Base-by-base conservation (phyloP, 2,888 invertebrate genomes). In the Hemistola chrysoprasaria region DNA sequence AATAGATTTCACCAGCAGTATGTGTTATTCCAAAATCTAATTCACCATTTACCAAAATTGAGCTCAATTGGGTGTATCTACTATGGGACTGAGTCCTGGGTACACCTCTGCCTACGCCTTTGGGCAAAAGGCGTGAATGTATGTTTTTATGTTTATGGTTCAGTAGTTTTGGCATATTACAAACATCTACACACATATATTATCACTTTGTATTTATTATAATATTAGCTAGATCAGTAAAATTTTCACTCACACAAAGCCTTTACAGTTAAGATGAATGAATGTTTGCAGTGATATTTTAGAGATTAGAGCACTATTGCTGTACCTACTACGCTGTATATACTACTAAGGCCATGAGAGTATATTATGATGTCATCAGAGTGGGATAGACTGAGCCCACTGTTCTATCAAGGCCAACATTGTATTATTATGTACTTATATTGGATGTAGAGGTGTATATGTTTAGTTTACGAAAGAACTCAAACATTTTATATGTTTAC, bases 321-420 rank as follows among this genome's bases (percentile, higher is more conserved):
- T 16, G 16, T 16, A 16, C 25, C 25, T 30, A 30, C 28, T 22
- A 36, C 27, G 20, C 31, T 33, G 35, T 31, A 10, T 25, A 35
- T 31, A 22, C 33, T 35, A 11, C n/a, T 34, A 22, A 29, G 31
- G 35, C 31, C 40, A 47, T 41, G 40, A 43, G 38, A 25, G 20
- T 31, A 24, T 44, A 27, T 44, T 33, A 70, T 74, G 71, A 75
- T 71, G 66, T 75, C 75, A 66, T 62, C 49, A 53, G 53, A 62
- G 63, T 50, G 48, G 48, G 65, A 60, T 40, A 61, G 59, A 63
- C 39, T 47, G 28, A 58, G 8, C 34, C 47, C 47, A 51, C 47
- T 59, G 57, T 59, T 61, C 50, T 49, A 53, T 57, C 62, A 68
- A 71, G 72, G 66, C 50, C 61, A 66, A 46, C 50, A 40, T 16